Evolutionary conservation across 2,888 invertebrate species (phyloP).

Genomic region (Drosophila robusta): DNA sequence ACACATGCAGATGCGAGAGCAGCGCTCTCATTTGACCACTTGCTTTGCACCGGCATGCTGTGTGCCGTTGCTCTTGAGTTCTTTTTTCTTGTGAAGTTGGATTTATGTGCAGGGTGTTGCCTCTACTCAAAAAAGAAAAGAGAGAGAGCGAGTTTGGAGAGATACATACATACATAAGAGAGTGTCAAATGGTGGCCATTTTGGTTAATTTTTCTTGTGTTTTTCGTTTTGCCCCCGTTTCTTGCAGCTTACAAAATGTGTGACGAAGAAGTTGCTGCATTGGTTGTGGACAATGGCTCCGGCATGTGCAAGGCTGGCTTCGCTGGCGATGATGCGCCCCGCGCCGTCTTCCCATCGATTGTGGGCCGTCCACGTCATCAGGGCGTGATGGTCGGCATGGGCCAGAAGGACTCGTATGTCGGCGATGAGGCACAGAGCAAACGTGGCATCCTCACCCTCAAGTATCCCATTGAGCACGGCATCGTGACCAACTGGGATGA

Average conservation of each 20-base stretch:
- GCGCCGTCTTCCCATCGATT: constrained; percentile 95
- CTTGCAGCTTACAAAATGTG: constrained; percentile 89
- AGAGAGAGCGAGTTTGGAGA: constrained; percentile 4
- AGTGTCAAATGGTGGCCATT: constrained; percentile 16
- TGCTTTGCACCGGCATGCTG: constrained; percentile 58
- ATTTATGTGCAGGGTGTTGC: constrained; percentile 52
- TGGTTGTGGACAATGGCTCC: constrained; percentile 96
- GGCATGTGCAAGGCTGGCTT: constrained; percentile 98
- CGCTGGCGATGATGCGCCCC: constrained; percentile 95
- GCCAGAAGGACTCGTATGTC: constrained; percentile 95
- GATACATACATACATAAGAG: constrained; percentile 8
- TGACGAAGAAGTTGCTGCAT: constrained; percentile 98
- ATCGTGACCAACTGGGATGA: constrained; percentile 99
- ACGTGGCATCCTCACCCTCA: constrained; percentile 95
- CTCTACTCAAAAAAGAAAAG: constrained; percentile 16
- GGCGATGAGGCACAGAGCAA: constrained; percentile 95
- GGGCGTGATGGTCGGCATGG: constrained; percentile 97
- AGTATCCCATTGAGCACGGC: constrained; percentile 98
- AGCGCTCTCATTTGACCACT: constrained; percentile 30
- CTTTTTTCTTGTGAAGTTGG: constrained; percentile 29
- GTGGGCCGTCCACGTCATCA: constrained; percentile 96
- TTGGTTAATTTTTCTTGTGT: constrained; percentile 35
- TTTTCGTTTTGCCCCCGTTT: constrained; percentile 21
- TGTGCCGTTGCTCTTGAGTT: constrained; percentile 12
- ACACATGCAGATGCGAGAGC: constrained; percentile 15